Evolutionary conservation across 1,140 invertebrate species (phyloP), one percentile per base, ranked within the genome.

Genomic region (Heterodera schachtii): DNA sequence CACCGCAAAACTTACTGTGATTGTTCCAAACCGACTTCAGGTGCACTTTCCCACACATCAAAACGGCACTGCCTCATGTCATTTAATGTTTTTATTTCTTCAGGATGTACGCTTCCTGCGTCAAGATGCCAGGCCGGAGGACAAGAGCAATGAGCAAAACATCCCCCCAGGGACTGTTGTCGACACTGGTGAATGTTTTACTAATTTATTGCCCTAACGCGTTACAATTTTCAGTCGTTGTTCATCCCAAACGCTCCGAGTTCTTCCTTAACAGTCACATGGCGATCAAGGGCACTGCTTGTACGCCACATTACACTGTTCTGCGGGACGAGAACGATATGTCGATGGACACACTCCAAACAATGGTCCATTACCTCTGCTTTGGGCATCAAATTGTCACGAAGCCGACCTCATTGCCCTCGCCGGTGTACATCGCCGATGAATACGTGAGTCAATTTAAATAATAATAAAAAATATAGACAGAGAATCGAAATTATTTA

Each of bases 311-410:
- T 31, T 82, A 82, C 57, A 84, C 82, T 44, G n/a, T 82, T 9
- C 46, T 82, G 19, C 8, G 73, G 13, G 81, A 82, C 67, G 81
- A 82, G 41, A 82, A 73, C 81, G 70, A 82, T 4, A 11, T 82
- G 44, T 74, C 79, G 6, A 71, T 82, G 81, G 81, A 82, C 11
- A 41, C 31, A 21, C 64, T 82, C 43, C 67, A 82, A 16, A 11
- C 19, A 11, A 70, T 81, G 47, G 79, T 70, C 44, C 70, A 81
- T 71, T 16, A 7, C 2, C 60, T 82, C 7, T 73, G 49, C 19
- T 83, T 70, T 73, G 80, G 82, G 11, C 82, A 83, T 71, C 82
- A 83, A 46, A 84, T 83, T 46, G 73, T 83, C 0, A 81, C 75
- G 16, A 73, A 64, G 31, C 80, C 82, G n/a, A 84, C 82, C 2